phyloP scores from a whole-genome alignment of 2,113 vertebrate genomes.

The Myrmecophaga tridactyla region DNA sequence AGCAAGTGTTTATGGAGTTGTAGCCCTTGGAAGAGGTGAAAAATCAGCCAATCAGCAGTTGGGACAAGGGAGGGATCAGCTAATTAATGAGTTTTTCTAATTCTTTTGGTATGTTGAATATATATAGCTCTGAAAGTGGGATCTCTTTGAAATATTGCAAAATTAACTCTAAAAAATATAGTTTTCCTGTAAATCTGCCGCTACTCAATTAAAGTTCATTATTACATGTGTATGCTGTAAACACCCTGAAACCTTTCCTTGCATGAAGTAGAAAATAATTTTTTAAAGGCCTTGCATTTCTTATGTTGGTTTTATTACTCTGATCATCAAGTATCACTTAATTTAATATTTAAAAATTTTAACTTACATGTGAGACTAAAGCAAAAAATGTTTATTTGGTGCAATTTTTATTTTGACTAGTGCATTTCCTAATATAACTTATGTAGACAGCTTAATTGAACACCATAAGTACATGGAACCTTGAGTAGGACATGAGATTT shows the following conservation, averaged over 20 bases:
- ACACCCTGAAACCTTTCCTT: not conserved
- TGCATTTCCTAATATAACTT: no score
- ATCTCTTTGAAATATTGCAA: not conserved
- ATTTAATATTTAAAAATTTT: no score
- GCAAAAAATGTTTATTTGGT: no score
- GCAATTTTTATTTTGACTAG: no score
- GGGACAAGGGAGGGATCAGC: not conserved
- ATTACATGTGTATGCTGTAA: not conserved
- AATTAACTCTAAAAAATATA: constrained; percentile 25
- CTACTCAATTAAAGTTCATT: not conserved
- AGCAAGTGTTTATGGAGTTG: not conserved
- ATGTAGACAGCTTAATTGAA: no score
- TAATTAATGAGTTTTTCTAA: not conserved
- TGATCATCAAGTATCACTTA: not conserved
- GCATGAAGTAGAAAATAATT: not conserved
- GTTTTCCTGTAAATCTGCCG: no score
- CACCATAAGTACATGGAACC: no score
- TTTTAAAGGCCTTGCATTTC: not conserved
- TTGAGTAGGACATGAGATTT: no score
- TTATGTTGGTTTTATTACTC: constrained; percentile 6
- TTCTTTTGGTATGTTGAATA: not conserved
- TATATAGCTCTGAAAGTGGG: not conserved
- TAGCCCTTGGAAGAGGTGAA: not conserved
- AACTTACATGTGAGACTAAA: no score
- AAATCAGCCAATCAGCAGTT: not conserved